These are phyloP conservation scores for Chitala chitala DNA, from an alignment of 2,113 vertebrate species.

Conservation along the genomic window DNA sequence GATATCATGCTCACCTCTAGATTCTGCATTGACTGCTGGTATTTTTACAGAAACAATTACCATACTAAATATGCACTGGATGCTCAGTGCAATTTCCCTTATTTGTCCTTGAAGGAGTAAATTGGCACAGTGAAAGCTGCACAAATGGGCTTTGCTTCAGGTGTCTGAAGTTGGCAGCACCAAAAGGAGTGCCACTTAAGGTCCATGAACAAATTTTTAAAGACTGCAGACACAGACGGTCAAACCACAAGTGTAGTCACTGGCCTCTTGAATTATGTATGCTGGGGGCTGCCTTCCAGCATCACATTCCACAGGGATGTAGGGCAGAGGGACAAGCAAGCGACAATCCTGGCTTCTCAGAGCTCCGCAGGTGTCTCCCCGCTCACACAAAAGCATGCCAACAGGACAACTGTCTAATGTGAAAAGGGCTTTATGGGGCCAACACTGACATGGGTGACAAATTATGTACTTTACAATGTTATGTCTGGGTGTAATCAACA, in stretches of 20 bases:
- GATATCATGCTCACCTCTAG: too few relatives aligned
- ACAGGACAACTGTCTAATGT: neutral
- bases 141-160: neutral
- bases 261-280: conserved; percentile 9
- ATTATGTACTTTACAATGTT: neutral
- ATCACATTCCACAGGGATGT: neutral
- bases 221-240: neutral
- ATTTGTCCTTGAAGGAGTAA: neutral
- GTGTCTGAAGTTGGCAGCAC: neutral
- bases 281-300: neutral
- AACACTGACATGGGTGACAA: neutral
- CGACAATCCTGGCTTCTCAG: neutral
- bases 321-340: too few relatives aligned
- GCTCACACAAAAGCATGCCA: neutral
- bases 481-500: neutral
- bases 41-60: too few relatives aligned
- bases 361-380: too few relatives aligned
- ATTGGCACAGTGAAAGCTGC: neutral
- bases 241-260: conserved; percentile 1
- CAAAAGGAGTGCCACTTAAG: neutral
- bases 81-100: too few relatives aligned
- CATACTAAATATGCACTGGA: too few relatives aligned
- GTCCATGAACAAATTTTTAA: neutral
- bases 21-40: too few relatives aligned
- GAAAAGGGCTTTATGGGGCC: neutral